A percentile compares a stretch with the other conserved stretches of the same genome.
phyloP scores from a whole-genome alignment of 1,140 invertebrate species.

The Solen grandis region DNA sequence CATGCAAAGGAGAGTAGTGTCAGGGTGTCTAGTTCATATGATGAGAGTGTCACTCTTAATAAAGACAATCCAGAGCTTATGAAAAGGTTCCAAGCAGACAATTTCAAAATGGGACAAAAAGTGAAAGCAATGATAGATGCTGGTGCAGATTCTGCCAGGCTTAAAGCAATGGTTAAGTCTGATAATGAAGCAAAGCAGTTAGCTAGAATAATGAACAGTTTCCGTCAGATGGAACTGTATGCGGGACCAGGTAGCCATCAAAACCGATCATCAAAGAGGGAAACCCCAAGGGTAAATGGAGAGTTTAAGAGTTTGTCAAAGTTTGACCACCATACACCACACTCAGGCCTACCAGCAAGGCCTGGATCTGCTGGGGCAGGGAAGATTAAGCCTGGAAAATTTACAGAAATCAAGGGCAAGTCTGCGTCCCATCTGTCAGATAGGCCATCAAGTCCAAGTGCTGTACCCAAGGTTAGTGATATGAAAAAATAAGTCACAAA shows the following conservation, averaged over 20 bases:
- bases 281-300: constrained; percentile 40
- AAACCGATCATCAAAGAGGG: constrained; percentile 34
- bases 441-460: constrained; percentile 32
- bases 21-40: constrained; percentile 50
- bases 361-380: constrained; percentile 54
- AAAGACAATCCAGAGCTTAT: constrained; percentile 64
- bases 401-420: constrained; percentile 63
- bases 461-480: constrained; percentile 44
- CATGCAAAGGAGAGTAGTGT: constrained; percentile 61
- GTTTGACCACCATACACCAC: constrained; percentile 35
- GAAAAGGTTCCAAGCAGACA: constrained; percentile 64
- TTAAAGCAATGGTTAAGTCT: constrained; percentile 62
- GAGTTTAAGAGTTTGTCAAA: constrained; percentile 31
- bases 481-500: too few relatives aligned
- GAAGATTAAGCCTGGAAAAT: constrained; percentile 56
- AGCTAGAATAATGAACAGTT: constrained; percentile 72
- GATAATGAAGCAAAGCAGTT: constrained; percentile 70
- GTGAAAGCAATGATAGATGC: constrained; percentile 68
- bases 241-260: constrained; percentile 56
- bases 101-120: constrained; percentile 64
- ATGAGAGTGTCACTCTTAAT: constrained; percentile 49
- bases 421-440: constrained; percentile 12
- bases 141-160: constrained; percentile 54
- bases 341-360: constrained; percentile 21
- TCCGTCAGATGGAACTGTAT: constrained; percentile 75